phyloP scores from a whole-genome alignment of 2,113 vertebrate genomes.

The Heloderma charlesbogerti region DNA sequence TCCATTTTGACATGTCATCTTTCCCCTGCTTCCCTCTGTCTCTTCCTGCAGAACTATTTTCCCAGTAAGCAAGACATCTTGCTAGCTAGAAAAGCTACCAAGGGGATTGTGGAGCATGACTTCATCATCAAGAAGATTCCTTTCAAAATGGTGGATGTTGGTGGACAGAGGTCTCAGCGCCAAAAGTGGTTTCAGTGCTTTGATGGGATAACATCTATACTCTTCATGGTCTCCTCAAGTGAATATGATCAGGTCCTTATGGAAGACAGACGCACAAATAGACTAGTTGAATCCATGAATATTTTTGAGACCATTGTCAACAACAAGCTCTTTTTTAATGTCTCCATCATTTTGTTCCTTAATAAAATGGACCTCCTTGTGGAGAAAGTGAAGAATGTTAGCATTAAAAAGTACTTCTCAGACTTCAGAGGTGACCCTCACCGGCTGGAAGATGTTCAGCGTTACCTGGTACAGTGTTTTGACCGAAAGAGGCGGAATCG shows the following conservation, averaged over 20 bases:
- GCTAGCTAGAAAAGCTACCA: constrained; percentile 94
- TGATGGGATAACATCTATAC: constrained; percentile 95
- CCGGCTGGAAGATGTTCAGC: constrained; percentile 91
- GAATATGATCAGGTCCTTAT: constrained; percentile 97
- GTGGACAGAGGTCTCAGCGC: constrained; percentile 94
- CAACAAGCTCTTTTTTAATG: constrained; percentile 97
- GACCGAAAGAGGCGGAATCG: constrained; percentile 92
- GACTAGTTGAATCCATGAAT: constrained; percentile 96
- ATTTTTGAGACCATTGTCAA: constrained; percentile 99
- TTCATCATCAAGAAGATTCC: constrained; percentile 98
- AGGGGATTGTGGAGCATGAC: constrained; percentile 97
- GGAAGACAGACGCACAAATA: constrained; percentile 96
- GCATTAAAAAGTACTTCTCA: constrained; percentile 93
- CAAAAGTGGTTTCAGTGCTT: constrained; percentile 99
- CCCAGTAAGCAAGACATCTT: constrained; percentile 96
- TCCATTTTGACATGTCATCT: not conserved
- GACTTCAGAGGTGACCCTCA: constrained; percentile 92
- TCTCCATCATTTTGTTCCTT: constrained; percentile 98
- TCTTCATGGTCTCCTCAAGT: constrained; percentile 97
- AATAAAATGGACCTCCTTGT: constrained; percentile 97
- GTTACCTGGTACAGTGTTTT: constrained; percentile 93
- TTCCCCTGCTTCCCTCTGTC: not conserved
- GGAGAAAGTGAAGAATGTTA: constrained; percentile 91
- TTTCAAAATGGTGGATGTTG: constrained; percentile 98
- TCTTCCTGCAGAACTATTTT: constrained; percentile 85